Evolutionary conservation across 2,888 invertebrate genomes (phyloP).

Genomic region (Steromphala cineraria): DNA sequence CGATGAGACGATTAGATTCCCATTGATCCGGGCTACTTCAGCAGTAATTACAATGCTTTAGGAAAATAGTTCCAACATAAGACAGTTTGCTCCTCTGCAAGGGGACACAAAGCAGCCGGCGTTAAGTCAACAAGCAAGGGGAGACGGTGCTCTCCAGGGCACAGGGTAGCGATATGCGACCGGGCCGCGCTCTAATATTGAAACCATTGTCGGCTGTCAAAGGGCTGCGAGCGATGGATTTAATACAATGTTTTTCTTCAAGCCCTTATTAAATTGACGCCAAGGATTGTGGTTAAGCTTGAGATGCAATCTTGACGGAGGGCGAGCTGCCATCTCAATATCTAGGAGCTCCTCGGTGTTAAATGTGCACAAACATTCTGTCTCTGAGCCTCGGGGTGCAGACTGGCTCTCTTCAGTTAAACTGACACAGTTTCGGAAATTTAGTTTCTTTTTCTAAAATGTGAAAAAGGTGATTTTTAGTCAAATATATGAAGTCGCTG

Average conservation of each 20-base stretch:
- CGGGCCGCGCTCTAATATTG: not conserved
- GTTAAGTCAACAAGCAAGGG: not conserved
- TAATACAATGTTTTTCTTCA: conserved; percentile 20
- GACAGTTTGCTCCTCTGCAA: not conserved
- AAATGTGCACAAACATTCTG: not conserved
- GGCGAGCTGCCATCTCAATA: not conserved
- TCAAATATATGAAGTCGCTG: no score
- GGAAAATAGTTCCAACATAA: conserved; percentile 6
- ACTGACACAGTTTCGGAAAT: no score
- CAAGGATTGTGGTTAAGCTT: conserved; percentile 12
- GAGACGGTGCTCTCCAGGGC: not conserved
- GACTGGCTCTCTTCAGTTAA: no score
- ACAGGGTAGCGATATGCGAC: not conserved
- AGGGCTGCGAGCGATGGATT: conserved; percentile 13
- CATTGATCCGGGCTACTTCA: not conserved
- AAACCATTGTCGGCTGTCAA: conserved; percentile 19
- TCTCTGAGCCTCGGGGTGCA: not conserved
- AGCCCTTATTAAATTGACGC: conserved; percentile 10
- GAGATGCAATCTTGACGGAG: conserved; percentile 15
- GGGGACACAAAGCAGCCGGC: not conserved
- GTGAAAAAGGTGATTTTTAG: no score
- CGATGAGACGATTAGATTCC: not conserved
- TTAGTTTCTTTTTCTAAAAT: no score
- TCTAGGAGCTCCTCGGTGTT: not conserved
- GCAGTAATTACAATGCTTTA: not conserved